Conservation (phyloP, 2,888 invertebrate species). For the Muscina levida region DNA sequence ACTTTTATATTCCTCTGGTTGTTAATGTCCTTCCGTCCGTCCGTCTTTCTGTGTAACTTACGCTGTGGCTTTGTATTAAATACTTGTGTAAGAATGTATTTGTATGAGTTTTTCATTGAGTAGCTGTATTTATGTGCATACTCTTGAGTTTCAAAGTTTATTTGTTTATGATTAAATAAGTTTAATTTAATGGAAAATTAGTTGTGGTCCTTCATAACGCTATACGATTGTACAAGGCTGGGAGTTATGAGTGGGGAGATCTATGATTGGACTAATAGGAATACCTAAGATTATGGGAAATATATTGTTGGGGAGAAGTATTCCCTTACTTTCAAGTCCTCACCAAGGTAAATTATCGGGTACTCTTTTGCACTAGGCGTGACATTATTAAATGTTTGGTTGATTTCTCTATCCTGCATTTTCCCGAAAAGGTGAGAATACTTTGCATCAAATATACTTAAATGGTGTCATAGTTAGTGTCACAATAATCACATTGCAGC, state of each 20-base stretch:
- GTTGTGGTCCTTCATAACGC: slow-evolving; percentile 45
- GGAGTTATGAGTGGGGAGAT: not conserved
- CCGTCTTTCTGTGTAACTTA: slow-evolving; percentile 18
- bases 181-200: slow-evolving; percentile 66
- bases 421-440: too few relatives aligned
- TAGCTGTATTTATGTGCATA: not conserved
- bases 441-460: too few relatives aligned
- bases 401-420: too few relatives aligned
- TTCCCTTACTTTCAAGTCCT: not conserved
- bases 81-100: not conserved
- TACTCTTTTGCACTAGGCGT: too few relatives aligned
- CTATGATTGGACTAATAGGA: not conserved
- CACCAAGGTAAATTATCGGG: not conserved
- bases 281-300: too few relatives aligned
- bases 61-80: not conserved
- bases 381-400: too few relatives aligned
- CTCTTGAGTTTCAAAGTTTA: slow-evolving; percentile 34
- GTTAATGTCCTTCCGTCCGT: slow-evolving; percentile 5
- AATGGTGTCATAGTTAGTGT: too few relatives aligned
- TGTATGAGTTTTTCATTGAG: not conserved
- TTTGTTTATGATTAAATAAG: slow-evolving; percentile 56
- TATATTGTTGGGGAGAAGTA: not conserved
- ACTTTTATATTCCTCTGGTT: slow-evolving; percentile 44
- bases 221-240: not conserved
- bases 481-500: too few relatives aligned